Percentiles rank a stretch among this genome's conserved stretches.
These are phyloP conservation scores for Musca vetustissima DNA, from an alignment of 1,140 invertebrate genomes.

Conservation along the genomic window DNA sequence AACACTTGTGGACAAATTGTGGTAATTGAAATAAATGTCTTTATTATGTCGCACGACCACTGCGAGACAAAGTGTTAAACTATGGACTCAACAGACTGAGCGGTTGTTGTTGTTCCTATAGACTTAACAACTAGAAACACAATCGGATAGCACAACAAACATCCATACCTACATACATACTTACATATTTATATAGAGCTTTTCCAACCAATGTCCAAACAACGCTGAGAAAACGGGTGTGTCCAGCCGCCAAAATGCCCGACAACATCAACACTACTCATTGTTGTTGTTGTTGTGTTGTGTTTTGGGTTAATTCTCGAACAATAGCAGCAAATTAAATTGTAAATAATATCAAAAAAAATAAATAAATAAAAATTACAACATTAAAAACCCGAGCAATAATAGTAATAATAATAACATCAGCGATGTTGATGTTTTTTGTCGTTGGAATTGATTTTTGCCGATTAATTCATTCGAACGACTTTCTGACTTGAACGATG, in stretches of 20 bases:
- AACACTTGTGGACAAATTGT: slow-evolving; percentile 20
- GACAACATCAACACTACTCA: too few relatives aligned
- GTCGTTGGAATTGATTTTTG: too few relatives aligned
- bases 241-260: slow-evolving; percentile 4
- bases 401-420: too few relatives aligned
- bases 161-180: neutral
- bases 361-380: too few relatives aligned
- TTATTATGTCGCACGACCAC: slow-evolving; percentile 24
- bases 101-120: neutral
- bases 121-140: slow-evolving; percentile 13
- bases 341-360: too few relatives aligned
- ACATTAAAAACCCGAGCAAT: too few relatives aligned
- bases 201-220: neutral
- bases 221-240: slow-evolving; percentile 11
- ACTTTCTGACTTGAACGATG: too few relatives aligned
- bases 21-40: slow-evolving; percentile 23
- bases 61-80: slow-evolving; percentile 18
- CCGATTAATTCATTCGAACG: too few relatives aligned
- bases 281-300: too few relatives aligned
- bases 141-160: slow-evolving; percentile 5
- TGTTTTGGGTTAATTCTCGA: too few relatives aligned
- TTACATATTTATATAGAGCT: neutral
- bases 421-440: too few relatives aligned
- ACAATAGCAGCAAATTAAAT: too few relatives aligned
- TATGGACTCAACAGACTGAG: neutral